These are phyloP conservation scores for Hippocampus zosterae DNA, from an alignment of 2,113 vertebrate species.

Conservation along the genomic window DNA sequence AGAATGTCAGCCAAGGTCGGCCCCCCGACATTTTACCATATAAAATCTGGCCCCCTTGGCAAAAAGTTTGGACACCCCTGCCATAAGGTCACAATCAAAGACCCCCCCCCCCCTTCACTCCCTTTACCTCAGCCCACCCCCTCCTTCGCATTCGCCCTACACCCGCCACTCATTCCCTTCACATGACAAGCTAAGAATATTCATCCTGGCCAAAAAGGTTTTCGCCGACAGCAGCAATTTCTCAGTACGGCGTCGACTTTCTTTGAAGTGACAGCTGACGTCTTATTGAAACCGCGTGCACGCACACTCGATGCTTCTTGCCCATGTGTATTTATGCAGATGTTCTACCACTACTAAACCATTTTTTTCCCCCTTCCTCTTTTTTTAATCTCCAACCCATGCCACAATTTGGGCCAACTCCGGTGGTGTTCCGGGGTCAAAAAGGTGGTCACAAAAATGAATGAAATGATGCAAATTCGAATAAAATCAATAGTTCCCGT, in stretches of 20 bases:
- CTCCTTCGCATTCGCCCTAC: not conserved
- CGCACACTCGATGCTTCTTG: not conserved
- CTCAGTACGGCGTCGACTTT: not conserved
- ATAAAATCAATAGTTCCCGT: too few relatives aligned
- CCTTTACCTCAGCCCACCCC: too few relatives aligned
- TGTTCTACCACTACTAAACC: not conserved
- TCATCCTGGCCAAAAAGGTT: not conserved
- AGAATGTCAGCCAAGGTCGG: too few relatives aligned
- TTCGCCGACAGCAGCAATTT: slow-evolving; percentile 20
- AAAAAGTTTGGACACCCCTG: too few relatives aligned
- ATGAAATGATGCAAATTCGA: too few relatives aligned
- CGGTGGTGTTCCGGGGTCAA: too few relatives aligned
- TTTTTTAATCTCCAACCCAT: too few relatives aligned
- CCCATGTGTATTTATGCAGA: not conserved
- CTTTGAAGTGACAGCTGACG: slow-evolving; percentile 11
- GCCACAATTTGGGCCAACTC: too few relatives aligned
- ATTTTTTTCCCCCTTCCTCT: not conserved
- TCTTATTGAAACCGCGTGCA: not conserved
- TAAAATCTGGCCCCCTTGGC: too few relatives aligned
- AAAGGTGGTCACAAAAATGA: too few relatives aligned
- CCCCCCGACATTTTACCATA: too few relatives aligned
- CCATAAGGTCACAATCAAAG: not conserved
- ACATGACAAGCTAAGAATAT: not conserved
- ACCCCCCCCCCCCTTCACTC: not conserved
- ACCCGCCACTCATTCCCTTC: too few relatives aligned